phyloP scores from a whole-genome alignment of 2,797 vertebrate genomes.

The Carapus acus region DNA sequence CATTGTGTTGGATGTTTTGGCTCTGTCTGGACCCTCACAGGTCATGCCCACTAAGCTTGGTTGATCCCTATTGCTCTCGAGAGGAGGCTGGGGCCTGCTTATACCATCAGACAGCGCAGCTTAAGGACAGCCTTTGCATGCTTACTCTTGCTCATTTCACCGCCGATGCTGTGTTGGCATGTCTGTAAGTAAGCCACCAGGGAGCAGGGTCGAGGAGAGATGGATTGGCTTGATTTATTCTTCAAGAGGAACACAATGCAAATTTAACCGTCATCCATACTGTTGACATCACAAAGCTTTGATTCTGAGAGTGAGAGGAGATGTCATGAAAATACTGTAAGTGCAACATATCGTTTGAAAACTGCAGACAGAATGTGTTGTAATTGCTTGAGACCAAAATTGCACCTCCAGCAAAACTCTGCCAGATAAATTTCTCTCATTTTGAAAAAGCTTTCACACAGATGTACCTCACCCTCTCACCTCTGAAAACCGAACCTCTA shows the following conservation, averaged over 20 bases:
- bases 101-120: slow-evolving; percentile 59
- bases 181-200: slow-evolving; percentile 66
- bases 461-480: background rate
- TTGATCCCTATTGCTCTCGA: slow-evolving; percentile 74
- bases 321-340: slow-evolving; percentile 46
- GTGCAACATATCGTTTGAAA: slow-evolving; percentile 10
- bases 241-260: slow-evolving; percentile 58
- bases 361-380: background rate
- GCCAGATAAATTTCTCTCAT: background rate
- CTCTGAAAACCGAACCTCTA: background rate
- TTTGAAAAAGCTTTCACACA: background rate
- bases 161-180: slow-evolving; percentile 64
- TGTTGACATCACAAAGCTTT: slow-evolving; percentile 53
- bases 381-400: background rate
- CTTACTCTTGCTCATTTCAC: slow-evolving; percentile 63
- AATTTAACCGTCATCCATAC: slow-evolving; percentile 66
- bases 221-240: slow-evolving; percentile 74
- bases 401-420: background rate
- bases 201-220: slow-evolving; percentile 61
- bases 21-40: slow-evolving; percentile 49
- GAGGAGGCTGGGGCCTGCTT: slow-evolving; percentile 68
- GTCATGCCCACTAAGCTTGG: slow-evolving; percentile 69
- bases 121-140: slow-evolving; percentile 63
- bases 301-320: slow-evolving; percentile 50
- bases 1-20: slow-evolving; percentile 61